These are phyloP conservation scores for Pachydiplax longipennis DNA, from an alignment of 2,888 invertebrate species.

Conservation along the genomic window DNA sequence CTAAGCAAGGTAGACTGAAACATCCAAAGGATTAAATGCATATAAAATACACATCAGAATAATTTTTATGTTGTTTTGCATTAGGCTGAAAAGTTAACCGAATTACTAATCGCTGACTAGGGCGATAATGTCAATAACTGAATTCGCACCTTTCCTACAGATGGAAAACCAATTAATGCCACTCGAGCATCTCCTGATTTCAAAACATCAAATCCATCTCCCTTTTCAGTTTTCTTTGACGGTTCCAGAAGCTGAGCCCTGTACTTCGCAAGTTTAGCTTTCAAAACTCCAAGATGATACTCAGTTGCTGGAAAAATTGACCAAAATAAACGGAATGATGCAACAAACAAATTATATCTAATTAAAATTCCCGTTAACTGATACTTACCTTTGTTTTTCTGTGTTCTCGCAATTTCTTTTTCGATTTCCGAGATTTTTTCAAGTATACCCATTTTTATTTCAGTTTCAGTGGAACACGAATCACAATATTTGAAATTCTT, in stretches of 20 bases:
- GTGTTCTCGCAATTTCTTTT: conserved; percentile 96
- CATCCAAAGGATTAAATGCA: neutral
- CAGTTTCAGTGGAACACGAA: neutral
- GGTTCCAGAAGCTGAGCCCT: conserved; percentile 94
- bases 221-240: conserved; percentile 91
- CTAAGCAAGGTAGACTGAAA: conserved; percentile 89
- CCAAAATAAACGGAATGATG: conserved; percentile 42
- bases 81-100: no score
- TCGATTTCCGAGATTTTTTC: conserved; percentile 99
- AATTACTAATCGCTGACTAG: no score
- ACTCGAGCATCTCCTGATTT: conserved; percentile 99
- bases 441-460: conserved; percentile 87
- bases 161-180: conserved; percentile 97
- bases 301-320: conserved; percentile 83
- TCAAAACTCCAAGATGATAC: conserved; percentile 96
- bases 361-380: neutral
- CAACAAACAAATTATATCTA: neutral
- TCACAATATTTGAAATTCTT: neutral
- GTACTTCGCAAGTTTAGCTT: conserved; percentile 96
- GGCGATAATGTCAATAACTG: neutral
- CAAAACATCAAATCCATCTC: conserved; percentile 98
- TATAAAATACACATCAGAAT: no score
- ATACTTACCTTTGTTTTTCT: conserved; percentile 94
- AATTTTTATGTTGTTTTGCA: no score
- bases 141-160: conserved; percentile 84